Percentiles rank a stretch among this genome's conserved stretches.
Conservation (phyloP, 2,113 vertebrate species). For the Lampris megalopsis region DNA sequence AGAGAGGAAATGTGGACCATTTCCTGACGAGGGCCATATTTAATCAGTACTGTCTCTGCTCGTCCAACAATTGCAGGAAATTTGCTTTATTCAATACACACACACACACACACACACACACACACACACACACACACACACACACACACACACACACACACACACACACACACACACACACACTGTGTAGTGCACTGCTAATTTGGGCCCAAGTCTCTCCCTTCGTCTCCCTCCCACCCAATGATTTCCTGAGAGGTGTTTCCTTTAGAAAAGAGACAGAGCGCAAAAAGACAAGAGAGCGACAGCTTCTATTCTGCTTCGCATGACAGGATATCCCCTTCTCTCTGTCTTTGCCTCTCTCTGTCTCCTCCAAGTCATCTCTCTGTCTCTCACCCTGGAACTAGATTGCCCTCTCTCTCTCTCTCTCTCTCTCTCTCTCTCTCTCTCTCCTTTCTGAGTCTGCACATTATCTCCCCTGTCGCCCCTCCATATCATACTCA, state of each 20-base stretch:
- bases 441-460: not conserved
- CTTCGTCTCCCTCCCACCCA: slow-evolving; percentile 54
- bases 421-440: slow-evolving; percentile 7
- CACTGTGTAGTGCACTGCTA: slow-evolving; percentile 66
- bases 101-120: slow-evolving; percentile 10
- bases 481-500: not conserved
- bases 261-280: slow-evolving; percentile 62
- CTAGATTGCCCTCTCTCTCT: slow-evolving; percentile 9
- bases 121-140: no score
- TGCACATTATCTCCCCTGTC: slow-evolving; percentile 8
- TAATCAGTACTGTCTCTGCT: slow-evolving; percentile 74
- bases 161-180: slow-evolving; percentile 29
- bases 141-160: no score
- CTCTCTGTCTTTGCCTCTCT: slow-evolving; percentile 53
- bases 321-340: slow-evolving; percentile 74
- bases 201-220: slow-evolving; percentile 73
- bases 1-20: slow-evolving; percentile 50
- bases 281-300: slow-evolving; percentile 53
- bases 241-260: slow-evolving; percentile 76
- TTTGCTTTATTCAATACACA: slow-evolving; percentile 69
- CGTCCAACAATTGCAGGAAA: slow-evolving; percentile 83
- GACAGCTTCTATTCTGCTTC: slow-evolving; percentile 47
- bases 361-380: slow-evolving; percentile 30
- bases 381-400: slow-evolving; percentile 16
- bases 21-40: slow-evolving; percentile 70